Conservation (phyloP, 2,888 invertebrate species). For the Dryomyza anilis region DNA sequence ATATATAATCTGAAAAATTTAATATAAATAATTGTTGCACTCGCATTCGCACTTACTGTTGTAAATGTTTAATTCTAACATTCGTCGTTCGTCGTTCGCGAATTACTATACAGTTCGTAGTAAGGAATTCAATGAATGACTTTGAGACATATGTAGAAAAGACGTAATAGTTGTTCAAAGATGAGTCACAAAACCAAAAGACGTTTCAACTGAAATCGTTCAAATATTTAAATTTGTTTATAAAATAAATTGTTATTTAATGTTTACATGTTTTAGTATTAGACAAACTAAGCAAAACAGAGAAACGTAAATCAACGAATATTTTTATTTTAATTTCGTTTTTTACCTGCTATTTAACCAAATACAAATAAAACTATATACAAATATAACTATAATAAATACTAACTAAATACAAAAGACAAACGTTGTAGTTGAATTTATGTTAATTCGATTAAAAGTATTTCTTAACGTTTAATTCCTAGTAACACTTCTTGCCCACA, state of each 20-base stretch:
- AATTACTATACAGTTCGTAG: not conserved
- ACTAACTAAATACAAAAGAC: constrained; percentile 14
- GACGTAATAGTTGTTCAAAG: too few species aligned
- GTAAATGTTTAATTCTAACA: not conserved
- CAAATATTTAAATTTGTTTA: not conserved
- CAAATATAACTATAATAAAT: not conserved
- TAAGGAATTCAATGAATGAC: too few species aligned
- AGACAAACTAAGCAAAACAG: not conserved
- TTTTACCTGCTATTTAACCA: too few species aligned
- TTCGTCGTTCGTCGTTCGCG: not conserved
- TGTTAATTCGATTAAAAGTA: too few species aligned
- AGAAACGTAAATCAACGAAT: constrained; percentile 8
- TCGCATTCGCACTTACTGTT: not conserved
- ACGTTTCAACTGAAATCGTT: too few species aligned
- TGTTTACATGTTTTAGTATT: constrained; percentile 2
- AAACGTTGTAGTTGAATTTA: constrained; percentile 9
- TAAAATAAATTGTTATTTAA: constrained; percentile 10
- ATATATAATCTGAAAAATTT: not conserved
- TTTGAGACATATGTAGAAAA: too few species aligned
- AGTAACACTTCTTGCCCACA: too few species aligned
- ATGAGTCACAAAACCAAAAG: too few species aligned
- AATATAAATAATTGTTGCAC: not conserved
- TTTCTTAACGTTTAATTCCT: too few species aligned
- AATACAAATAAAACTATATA: too few species aligned
- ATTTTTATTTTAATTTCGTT: constrained; percentile 5